phyloP scores from a whole-genome alignment of 2,888 invertebrate genomes.

The Trachelus troglodyta region DNA sequence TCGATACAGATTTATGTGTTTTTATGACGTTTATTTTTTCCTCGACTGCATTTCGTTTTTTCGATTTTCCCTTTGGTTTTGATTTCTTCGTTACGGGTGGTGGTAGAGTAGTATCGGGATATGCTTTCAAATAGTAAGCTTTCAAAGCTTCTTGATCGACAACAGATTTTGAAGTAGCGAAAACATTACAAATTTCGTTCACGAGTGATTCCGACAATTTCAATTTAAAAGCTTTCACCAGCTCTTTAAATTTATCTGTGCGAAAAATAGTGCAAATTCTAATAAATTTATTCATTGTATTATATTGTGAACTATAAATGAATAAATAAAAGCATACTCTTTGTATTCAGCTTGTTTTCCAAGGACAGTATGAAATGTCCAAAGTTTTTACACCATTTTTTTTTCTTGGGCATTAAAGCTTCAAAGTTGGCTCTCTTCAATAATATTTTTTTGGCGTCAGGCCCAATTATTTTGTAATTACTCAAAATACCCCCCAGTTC shows the following conservation, averaged over 20 bases:
- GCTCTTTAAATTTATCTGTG: conserved; percentile 55
- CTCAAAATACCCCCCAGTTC: conserved; percentile 66
- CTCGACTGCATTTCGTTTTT: too few species aligned
- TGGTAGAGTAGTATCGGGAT: conserved; percentile 59
- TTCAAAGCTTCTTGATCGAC: conserved; percentile 61
- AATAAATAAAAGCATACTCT: conserved; percentile 31
- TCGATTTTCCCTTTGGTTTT: too few species aligned
- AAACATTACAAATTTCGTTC: conserved; percentile 47
- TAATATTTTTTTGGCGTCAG: conserved; percentile 64
- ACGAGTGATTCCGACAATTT: conserved; percentile 59
- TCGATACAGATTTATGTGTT: too few species aligned
- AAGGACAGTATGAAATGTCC: conserved; percentile 65
- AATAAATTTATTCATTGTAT: background rate
- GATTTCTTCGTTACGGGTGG: too few species aligned
- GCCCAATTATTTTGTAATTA: conserved; percentile 66
- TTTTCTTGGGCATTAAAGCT: conserved; percentile 67
- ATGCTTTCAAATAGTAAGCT: conserved; percentile 61
- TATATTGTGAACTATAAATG: background rate
- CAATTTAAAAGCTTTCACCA: conserved; percentile 58
- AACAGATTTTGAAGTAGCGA: conserved; percentile 38
- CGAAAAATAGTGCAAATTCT: conserved; percentile 19
- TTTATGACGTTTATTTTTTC: too few species aligned
- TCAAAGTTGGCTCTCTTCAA: conserved; percentile 68
- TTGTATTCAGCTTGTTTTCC: conserved; percentile 50
- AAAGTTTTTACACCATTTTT: conserved; percentile 62